Percentiles rank a stretch among this genome's conserved stretches.
Conservation (phyloP, 1,140 invertebrate genomes). For the Linepithema humile region DNA sequence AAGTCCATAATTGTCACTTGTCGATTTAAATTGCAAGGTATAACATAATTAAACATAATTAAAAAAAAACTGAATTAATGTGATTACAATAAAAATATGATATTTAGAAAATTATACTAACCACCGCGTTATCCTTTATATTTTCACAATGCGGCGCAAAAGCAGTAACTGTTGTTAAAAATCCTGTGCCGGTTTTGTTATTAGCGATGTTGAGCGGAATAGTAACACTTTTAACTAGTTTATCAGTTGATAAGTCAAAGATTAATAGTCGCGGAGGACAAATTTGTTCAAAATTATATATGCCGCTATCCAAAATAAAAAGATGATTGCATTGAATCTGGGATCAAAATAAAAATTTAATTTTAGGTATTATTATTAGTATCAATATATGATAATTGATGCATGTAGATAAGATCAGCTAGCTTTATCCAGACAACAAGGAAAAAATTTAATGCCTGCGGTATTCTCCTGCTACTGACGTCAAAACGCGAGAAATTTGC, state of each 20-base stretch:
- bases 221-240: not conserved
- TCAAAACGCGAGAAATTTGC: too few species aligned
- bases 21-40: too few species aligned
- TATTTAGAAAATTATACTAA: not conserved
- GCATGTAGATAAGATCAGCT: too few species aligned
- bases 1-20: too few species aligned
- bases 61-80: too few species aligned
- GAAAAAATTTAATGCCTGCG: too few species aligned
- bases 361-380: not conserved
- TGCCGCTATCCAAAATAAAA: slow-evolving; percentile 9
- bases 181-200: not conserved
- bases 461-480: too few species aligned
- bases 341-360: not conserved
- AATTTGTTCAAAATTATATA: not conserved
- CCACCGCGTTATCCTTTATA: not conserved
- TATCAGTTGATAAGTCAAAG: slow-evolving; percentile 10
- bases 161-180: not conserved
- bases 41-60: too few species aligned
- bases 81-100: too few species aligned
- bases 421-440: too few species aligned
- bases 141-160: not conserved
- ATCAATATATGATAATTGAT: too few species aligned
- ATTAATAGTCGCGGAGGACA: not conserved
- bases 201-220: not conserved
- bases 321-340: slow-evolving; percentile 4